These are phyloP conservation scores for Herpetotheres cachinnans DNA, from an alignment of 2,113 vertebrate species.

Conservation along the genomic window DNA sequence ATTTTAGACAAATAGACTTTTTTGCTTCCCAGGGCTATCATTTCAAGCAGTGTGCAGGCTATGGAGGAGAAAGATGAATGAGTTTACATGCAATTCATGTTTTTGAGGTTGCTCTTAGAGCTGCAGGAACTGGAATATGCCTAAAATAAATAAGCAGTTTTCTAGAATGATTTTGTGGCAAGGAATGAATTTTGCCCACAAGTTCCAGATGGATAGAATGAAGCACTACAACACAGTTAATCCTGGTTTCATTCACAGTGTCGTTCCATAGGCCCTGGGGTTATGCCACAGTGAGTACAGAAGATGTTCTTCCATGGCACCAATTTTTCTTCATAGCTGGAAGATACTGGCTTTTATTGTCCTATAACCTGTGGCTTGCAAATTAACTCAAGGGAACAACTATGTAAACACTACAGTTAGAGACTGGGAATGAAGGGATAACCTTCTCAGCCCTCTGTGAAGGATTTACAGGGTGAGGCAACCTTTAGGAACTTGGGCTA, in stretches of 20 bases:
- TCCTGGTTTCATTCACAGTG: background rate
- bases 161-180: background rate
- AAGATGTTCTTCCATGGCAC: background rate
- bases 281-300: background rate
- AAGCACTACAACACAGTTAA: background rate
- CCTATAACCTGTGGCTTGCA: background rate
- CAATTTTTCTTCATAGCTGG: background rate
- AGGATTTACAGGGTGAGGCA: background rate
- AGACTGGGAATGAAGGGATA: background rate
- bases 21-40: background rate
- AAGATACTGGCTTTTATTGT: background rate
- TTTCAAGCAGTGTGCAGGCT: background rate
- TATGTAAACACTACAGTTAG: background rate
- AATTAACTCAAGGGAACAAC: background rate
- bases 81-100: background rate
- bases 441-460: background rate
- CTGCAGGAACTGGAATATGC: background rate
- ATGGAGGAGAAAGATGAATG: background rate
- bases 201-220: background rate
- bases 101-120: background rate
- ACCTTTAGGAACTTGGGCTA: background rate
- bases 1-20: background rate
- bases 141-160: background rate
- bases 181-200: background rate
- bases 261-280: background rate